Conservation (phyloP, 2,797 vertebrate species). For the Lycodopsis pacificus region DNA sequence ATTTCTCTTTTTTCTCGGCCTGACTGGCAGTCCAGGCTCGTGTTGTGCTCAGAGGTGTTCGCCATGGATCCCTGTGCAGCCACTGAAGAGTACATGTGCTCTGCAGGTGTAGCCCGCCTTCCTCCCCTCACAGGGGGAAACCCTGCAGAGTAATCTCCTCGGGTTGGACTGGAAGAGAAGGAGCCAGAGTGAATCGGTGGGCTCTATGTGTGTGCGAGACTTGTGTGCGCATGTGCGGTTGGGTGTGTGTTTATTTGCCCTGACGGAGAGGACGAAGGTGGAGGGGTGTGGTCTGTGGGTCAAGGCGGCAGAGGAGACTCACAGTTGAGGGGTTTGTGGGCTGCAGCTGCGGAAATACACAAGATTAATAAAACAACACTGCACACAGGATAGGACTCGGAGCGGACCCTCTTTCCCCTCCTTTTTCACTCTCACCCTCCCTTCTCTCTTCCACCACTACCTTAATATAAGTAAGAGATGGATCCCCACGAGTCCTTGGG, state of each 20-base stretch:
- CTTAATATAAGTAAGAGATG: slow-evolving; percentile 77
- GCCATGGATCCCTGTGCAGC: slow-evolving; percentile 47
- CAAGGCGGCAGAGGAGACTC: slow-evolving; percentile 68
- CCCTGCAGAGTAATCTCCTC: slow-evolving; percentile 51
- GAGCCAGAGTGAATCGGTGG: slow-evolving; percentile 44
- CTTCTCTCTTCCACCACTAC: slow-evolving; percentile 46
- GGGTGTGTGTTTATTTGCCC: slow-evolving; percentile 64
- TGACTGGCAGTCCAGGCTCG: slow-evolving; percentile 24
- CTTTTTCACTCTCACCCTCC: slow-evolving; percentile 39
- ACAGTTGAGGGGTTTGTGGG: slow-evolving; percentile 66
- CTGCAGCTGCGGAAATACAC: slow-evolving; percentile 73
- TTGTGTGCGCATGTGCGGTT: slow-evolving; percentile 37
- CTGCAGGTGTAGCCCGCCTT: slow-evolving; percentile 64
- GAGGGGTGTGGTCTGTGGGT: slow-evolving; percentile 64
- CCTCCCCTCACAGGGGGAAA: slow-evolving; percentile 29
- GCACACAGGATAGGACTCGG: slow-evolving; percentile 68
- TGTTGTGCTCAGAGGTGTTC: slow-evolving; percentile 34
- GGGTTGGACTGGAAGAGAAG: slow-evolving; percentile 45
- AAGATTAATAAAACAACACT: slow-evolving; percentile 84
- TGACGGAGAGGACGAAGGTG: slow-evolving; percentile 33
- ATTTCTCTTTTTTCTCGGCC: slow-evolving; percentile 1
- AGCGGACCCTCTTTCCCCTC: slow-evolving; percentile 49
- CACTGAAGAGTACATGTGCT: slow-evolving; percentile 52
- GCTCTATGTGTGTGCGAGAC: slow-evolving; percentile 28
- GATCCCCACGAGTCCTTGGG: slow-evolving; percentile 55